Base-by-base conservation (phyloP, 2,113 vertebrate genomes). In the Megaceryle torquata region DNA sequence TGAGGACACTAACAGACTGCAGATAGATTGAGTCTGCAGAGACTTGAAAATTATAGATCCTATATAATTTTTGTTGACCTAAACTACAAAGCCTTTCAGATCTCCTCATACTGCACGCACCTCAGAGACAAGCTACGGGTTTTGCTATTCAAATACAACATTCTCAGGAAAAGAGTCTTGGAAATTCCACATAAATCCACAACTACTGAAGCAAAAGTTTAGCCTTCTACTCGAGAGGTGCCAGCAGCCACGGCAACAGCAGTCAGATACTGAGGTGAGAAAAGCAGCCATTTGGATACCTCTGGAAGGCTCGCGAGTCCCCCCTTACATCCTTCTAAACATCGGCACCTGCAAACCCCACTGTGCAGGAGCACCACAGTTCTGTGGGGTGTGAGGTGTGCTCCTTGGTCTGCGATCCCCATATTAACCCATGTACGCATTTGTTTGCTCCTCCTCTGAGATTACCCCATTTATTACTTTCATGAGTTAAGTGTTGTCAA, bases 391-490 rank as follows among this genome's bases (percentile, higher is more conserved):
- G 60, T 2, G 33, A 26, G 10, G 53, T 28, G 43, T 26, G 18
- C 1, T 65, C 84, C 68, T 14, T 1, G 4, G 44, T 26, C 61
- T 20, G 28, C 10, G 21, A 41, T 1, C 12, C 64, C 59, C 11
- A 3, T 17, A 65, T 19, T 16, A 9, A 22, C 57, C 4, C 1
- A 8, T 0, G 4, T 2, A 19, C 2, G 0, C 4, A 0, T 15
- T 11, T 13, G 26, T 4, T 64, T 2, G 1, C 59, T 39, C 44
- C 60, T 82, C 31, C 61, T 20, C 50, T 0, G 1, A 29, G 4
- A 43, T 18, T 2, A 51, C n/a, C 24, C 56, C 7, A 0, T 9
- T 59, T 11, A 25, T 13, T 11, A n/a, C 29, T 18, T 5, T 14
- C 33, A 37, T 17, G 37, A 79, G n/a, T 2, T 0, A 61, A 50